Base-by-base conservation (phyloP, 2,888 invertebrate genomes). In the Glyphotaelius pellucidus region DNA sequence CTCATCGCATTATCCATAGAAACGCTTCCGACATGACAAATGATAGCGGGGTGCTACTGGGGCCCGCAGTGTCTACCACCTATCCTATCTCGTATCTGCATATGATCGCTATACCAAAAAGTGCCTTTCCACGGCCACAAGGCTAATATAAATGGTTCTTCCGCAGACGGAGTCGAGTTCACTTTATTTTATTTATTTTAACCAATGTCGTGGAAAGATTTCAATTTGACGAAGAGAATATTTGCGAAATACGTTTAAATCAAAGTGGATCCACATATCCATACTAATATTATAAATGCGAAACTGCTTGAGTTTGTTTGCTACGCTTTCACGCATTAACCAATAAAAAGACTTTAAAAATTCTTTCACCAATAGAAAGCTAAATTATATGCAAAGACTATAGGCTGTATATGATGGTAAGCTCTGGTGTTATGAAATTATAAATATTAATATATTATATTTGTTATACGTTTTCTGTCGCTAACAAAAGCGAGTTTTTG, bases 11-110 rank as follows among this genome's bases (percentile, higher is more conserved):
- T 93, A 93, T 91, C 92, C 91, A 1, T 15, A 30, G 91, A 88
- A 91, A 92, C 91, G 93, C 90, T 92, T 80, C 91, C 90, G 93
- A 93, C 93, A 93, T 93, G 93, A 93, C 93, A 93, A 93, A 93
- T 92, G 93, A 93, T 91, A 83, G 91, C 80, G 83, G 87, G 83
- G 52, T 81, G 81, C 84, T 25, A 35, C 38, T 35, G 84, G 52
- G 52, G 80, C 12, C 80, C 32, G 84, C 67, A n/a, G 42, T 5
- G 25, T 67, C 52, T 67, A 19, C 25, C 19, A 52, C 19, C 52
- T 38, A 32, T 80, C 85, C 38, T 47, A 42, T 84, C 38, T 89
- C 67, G 12, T 84, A 92, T 91, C 92, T 92, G 92, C 92, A 92
- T 92, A 83, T 90, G 92, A 92, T 92, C 92, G 87, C 80, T 38